A percentile compares a stretch with the other conserved stretches of the same genome.
phyloP scores from a whole-genome alignment of 2,888 invertebrate species.

The Ormyrus thymus region DNA sequence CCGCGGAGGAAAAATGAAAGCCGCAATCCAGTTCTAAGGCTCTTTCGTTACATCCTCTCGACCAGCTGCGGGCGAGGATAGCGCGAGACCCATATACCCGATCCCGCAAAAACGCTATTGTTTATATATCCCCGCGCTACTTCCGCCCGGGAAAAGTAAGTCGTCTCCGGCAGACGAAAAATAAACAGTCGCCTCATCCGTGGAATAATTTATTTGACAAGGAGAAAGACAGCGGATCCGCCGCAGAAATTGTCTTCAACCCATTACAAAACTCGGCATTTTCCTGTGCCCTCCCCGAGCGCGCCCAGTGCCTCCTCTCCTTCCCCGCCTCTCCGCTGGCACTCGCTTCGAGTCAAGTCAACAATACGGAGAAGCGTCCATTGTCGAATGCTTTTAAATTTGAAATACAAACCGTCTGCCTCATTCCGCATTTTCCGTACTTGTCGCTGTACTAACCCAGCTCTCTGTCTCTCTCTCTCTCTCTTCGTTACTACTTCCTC shows the following conservation, averaged over 20 bases:
- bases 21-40: conserved; percentile 13
- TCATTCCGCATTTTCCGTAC: conserved; percentile 56
- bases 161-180: conserved; percentile 59
- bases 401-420: conserved; percentile 73
- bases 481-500: conserved; percentile 34
- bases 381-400: conserved; percentile 75
- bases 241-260: conserved; percentile 71
- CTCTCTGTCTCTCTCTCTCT: not conserved
- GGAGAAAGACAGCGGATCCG: conserved; percentile 45
- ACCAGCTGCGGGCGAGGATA: not conserved
- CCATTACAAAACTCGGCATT: conserved; percentile 68
- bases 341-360: conserved; percentile 63
- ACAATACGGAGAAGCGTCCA: conserved; percentile 71
- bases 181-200: conserved; percentile 67
- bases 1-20: conserved; percentile 25
- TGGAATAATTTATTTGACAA: conserved; percentile 69
- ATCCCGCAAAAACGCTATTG: conserved; percentile 43
- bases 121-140: conserved; percentile 19
- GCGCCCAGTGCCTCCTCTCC: conserved; percentile 1
- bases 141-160: conserved; percentile 30
- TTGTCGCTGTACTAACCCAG: conserved; percentile 36
- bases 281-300: conserved; percentile 23
- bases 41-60: not conserved
- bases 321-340: conserved; percentile 51
- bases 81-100: not conserved